Percentiles rank a stretch among this genome's conserved stretches.
Evolutionary conservation across 2,797 vertebrate species (phyloP).

Genomic region (Pipistrellus pipistrellus): DNA sequence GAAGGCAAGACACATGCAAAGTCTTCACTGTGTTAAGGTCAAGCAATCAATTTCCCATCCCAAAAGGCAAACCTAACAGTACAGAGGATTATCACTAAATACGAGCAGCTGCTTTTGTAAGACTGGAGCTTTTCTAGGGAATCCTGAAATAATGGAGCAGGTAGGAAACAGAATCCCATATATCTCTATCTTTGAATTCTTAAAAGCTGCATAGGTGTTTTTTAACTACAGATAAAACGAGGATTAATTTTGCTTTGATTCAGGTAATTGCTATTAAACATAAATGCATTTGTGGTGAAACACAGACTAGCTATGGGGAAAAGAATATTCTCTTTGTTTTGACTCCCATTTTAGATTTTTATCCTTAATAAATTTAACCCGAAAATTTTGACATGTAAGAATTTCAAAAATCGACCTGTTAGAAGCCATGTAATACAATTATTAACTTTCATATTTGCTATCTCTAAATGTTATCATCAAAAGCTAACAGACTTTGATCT

Average conservation of each 20-base stretch:
- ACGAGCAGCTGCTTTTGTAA: constrained; percentile 80
- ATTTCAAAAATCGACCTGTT: background rate
- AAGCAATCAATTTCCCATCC: constrained; percentile 83
- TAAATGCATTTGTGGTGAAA: constrained; percentile 50
- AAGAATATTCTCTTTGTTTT: constrained; percentile 28
- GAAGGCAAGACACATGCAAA: constrained; percentile 61
- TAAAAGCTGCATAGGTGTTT: constrained; percentile 58
- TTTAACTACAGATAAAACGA: constrained; percentile 66
- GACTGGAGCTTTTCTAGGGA: constrained; percentile 67
- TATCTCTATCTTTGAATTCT: constrained; percentile 65
- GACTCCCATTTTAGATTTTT: constrained; percentile 25
- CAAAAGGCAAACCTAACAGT: constrained; percentile 81
- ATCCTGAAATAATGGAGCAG: constrained; percentile 70
- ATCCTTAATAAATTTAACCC: constrained; percentile 26
- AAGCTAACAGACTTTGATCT: constrained; percentile 18
- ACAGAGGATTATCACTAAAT: constrained; percentile 82
- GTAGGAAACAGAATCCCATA: constrained; percentile 60
- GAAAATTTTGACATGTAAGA: constrained; percentile 20
- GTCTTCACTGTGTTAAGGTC: constrained; percentile 77
- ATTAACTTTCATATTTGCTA: constrained; percentile 12
- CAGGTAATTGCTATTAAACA: constrained; percentile 73
- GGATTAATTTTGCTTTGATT: constrained; percentile 79
- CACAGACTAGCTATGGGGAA: background rate
- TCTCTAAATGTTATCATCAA: background rate
- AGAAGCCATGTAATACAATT: background rate